A percentile compares a stretch with the other conserved stretches of the same genome.
Conservation (phyloP, 2,888 invertebrate genomes). For the Ectemnius lituratus region DNA sequence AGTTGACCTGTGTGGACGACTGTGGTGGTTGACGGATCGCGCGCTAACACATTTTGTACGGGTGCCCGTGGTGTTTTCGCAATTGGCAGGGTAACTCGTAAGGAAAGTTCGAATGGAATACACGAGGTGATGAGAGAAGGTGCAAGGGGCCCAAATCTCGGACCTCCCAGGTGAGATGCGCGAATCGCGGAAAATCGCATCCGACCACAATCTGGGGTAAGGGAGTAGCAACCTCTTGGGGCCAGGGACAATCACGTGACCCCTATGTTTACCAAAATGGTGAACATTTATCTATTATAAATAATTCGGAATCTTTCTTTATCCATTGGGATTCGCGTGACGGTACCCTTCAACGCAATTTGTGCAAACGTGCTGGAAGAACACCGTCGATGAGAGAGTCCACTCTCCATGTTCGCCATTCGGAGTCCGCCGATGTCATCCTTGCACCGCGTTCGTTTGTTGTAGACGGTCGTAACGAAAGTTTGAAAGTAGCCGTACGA, state of each 20-base stretch:
- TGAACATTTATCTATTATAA: constrained; percentile 61
- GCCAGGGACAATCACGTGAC: constrained; percentile 74
- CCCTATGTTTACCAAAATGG: constrained; percentile 77
- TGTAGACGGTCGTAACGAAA: constrained; percentile 50
- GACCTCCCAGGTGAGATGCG: constrained; percentile 67
- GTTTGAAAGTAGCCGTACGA: constrained; percentile 54
- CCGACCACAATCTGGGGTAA: constrained; percentile 65
- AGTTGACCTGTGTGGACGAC: constrained; percentile 57
- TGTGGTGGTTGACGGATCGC: constrained; percentile 52
- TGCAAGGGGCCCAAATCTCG: constrained; percentile 56
- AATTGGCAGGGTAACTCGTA: constrained; percentile 3
- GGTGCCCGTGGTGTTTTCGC: constrained; percentile 29
- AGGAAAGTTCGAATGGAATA: constrained; percentile 25
- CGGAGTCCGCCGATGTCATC: constrained; percentile 7
- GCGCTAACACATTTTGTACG: constrained; percentile 44
- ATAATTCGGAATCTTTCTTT: constrained; percentile 28
- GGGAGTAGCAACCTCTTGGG: constrained; percentile 68
- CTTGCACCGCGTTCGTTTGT: constrained; percentile 25
- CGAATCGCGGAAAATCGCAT: constrained; percentile 41
- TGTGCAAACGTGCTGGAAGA: too few species aligned
- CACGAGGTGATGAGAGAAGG: constrained; percentile 62
- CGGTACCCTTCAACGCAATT: too few species aligned
- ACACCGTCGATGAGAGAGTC: background rate
- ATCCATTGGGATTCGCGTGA: background rate
- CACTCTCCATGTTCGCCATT: background rate